Conservation (phyloP, 2,797 vertebrate genomes). For the Myotis pilosus region DNA sequence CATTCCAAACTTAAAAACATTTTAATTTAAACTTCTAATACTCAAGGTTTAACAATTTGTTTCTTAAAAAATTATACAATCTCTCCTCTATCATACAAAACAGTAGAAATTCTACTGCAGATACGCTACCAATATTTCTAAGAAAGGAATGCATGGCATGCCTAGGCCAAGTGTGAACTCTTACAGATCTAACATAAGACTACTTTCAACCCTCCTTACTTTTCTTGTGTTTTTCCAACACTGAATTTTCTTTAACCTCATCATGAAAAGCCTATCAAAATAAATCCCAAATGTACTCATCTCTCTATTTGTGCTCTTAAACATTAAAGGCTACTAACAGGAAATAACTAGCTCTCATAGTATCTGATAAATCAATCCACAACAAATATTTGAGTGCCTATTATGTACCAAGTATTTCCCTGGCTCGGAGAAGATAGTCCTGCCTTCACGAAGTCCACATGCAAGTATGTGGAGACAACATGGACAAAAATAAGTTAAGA, state of each 20-base stretch:
- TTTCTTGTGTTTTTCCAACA: conserved; percentile 26
- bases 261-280: conserved; percentile 24
- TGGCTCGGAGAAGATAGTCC: background rate
- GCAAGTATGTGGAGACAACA: background rate
- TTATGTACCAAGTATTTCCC: background rate
- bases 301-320: background rate
- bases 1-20: background rate
- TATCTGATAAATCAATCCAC: background rate
- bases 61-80: conserved; percentile 33
- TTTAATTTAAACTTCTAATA: conserved; percentile 6
- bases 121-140: conserved; percentile 15
- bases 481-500: background rate
- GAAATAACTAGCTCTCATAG: background rate
- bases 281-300: background rate
- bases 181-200: background rate
- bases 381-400: background rate
- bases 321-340: background rate
- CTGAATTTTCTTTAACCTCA: background rate
- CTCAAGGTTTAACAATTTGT: background rate
- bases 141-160: background rate
- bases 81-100: conserved; percentile 3
- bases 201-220: conserved; percentile 12
- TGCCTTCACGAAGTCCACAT: background rate
- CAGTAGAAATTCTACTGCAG: background rate
- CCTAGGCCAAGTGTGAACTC: conserved; percentile 8